phyloP scores from a whole-genome alignment of 1,140 invertebrate genomes.

The Ostrea denselamellosa region DNA sequence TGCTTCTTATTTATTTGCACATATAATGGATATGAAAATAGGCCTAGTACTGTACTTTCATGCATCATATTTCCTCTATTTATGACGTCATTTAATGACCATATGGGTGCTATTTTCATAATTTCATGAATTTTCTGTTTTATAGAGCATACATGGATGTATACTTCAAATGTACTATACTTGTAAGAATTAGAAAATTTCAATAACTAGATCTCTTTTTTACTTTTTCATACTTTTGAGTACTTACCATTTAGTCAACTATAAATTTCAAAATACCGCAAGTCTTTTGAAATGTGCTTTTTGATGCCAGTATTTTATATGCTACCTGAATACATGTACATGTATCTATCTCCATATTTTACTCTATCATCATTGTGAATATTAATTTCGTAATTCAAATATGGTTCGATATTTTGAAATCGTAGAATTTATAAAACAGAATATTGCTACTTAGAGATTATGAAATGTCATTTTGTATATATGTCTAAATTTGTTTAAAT shows the following conservation, averaged over 20 bases:
- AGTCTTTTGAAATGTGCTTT: background rate
- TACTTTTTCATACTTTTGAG: background rate
- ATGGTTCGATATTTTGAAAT: too few species aligned
- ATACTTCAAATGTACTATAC: too few species aligned
- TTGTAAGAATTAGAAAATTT: too few species aligned
- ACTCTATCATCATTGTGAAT: too few species aligned
- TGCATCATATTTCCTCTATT: background rate
- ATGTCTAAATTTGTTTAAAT: too few species aligned
- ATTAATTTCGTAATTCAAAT: too few species aligned
- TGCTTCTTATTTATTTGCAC: background rate
- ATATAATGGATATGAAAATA: background rate
- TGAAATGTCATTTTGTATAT: too few species aligned
- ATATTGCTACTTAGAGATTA: too few species aligned
- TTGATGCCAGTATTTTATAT: background rate
- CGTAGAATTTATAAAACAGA: too few species aligned
- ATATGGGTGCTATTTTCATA: constrained; percentile 24
- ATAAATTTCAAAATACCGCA: background rate
- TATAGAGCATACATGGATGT: too few species aligned
- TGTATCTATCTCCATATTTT: too few species aligned
- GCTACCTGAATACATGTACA: background rate
- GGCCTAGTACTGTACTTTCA: background rate
- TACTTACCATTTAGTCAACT: background rate
- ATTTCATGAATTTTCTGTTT: background rate
- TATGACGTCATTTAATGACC: constrained; percentile 37
- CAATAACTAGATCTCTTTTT: background rate